Conservation (phyloP, 2,888 invertebrate species). For the Polyommatus iphigenia region DNA sequence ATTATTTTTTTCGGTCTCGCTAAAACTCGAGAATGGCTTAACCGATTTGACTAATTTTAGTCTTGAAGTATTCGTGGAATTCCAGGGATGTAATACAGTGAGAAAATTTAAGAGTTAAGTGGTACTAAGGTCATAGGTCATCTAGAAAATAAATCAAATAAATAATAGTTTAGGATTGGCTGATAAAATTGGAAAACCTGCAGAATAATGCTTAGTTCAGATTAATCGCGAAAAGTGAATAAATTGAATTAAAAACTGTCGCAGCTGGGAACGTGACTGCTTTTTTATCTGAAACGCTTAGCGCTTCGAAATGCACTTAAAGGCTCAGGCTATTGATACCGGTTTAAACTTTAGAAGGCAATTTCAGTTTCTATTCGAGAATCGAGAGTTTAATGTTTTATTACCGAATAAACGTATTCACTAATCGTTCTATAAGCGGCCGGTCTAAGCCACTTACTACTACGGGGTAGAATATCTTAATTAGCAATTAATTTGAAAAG, state of each 20-base stretch:
- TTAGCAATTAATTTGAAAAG: conserved; percentile 9
- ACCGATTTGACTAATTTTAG: too few relatives aligned
- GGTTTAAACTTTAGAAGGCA: conserved; percentile 3
- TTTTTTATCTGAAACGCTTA: conserved; percentile 17
- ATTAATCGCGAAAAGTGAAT: background rate
- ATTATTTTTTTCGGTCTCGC: too few relatives aligned
- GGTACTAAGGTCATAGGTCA: too few relatives aligned
- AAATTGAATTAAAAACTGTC: conserved; percentile 16
- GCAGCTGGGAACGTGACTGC: conserved; percentile 5
- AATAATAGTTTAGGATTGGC: background rate
- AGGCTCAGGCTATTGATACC: conserved; percentile 19
- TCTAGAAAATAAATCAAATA: too few relatives aligned
- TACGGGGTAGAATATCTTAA: background rate
- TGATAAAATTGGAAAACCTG: background rate
- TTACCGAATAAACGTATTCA: background rate
- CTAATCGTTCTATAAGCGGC: background rate
- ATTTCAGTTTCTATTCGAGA: background rate
- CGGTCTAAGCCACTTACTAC: background rate
- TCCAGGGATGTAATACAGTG: too few relatives aligned
- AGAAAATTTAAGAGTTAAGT: too few relatives aligned
- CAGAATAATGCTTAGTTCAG: background rate
- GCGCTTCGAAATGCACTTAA: conserved; percentile 20
- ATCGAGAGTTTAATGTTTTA: background rate
- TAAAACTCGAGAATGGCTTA: too few relatives aligned
- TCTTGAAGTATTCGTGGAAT: too few relatives aligned